Base-by-base conservation (phyloP, 2,888 invertebrate species). In the Idaea aversata region DNA sequence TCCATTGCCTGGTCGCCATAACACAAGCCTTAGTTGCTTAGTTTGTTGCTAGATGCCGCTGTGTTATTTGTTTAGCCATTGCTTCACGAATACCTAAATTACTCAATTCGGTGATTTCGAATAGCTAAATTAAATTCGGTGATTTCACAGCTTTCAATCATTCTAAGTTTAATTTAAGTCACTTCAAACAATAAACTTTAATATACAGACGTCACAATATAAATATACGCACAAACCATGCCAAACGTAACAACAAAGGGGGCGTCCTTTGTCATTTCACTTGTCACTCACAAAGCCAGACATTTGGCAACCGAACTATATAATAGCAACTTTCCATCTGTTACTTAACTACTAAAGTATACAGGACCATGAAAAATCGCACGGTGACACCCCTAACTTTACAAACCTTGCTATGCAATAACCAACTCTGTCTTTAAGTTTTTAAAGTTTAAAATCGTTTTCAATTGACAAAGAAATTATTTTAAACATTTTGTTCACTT, bases 291-390 rank as follows among this genome's bases (percentile, higher is more conserved):
- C 88, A 86, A 84, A 79, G 67, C 78, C 75, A 75, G 76, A 85
- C 88, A 85, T 89, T 91, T 89, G 87, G 83, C 88, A 86, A 87
- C 86, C 87, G 76, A 84, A 78, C 84, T 82, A 86, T 91, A 91
- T 92, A 91, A 86, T 89, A 81, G 89, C 91, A 91, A 91, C 85
- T 79, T 83, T 88, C 86, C 92, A 93, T 92, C 92, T 93, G 92
- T 92, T 92, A 91, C 88, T 90, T 90, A 88, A 90, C 90, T 88
- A 91, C 88, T 88, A 92, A 90, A 91, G 90, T 92, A 92, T 91
- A 93, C 92, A 91, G 90, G 88, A 88, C 90, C 84, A 76, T 91
- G 93, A 91, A 91, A 91, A 93, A 93, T 92, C 88, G 90, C 84
- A 71, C 74, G 77, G 78, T 72, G 84, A 84, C 84, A 88, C 89